Base-by-base conservation (phyloP, 64 coral and sea anemone species). In the Montipora foliosa region DNA sequence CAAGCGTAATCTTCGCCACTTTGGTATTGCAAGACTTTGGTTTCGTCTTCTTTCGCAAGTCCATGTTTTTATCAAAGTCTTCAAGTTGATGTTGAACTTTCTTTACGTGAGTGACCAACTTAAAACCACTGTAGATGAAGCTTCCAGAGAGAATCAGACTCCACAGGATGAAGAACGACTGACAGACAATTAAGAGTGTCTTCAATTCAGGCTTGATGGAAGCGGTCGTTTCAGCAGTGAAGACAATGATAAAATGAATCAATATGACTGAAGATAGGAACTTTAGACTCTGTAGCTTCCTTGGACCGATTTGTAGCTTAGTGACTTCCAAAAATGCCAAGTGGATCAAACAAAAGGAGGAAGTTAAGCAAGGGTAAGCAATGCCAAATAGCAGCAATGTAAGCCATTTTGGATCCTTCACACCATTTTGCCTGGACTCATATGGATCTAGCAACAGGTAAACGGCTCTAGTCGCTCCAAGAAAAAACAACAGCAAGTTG, bases 111-210 rank as follows among this genome's bases (percentile, higher is more conserved):
- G 44, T 55, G 47, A 95, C 68, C 19, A 95, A 55, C 52, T 90
- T 90, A 2, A 88, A 81, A 64, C 93, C 93, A 14, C 93, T 95
- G 80, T 95, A 95, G 16, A 95, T 73, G 80, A 95, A 95, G 20
- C 87, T 82, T 15, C 57, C 47, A 9, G 87, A 95, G 9, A 89
- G 68, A 14, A 90, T 3, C 58, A 95, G 47, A 3, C 93, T 88
- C 93, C 93, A 95, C 20, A 90, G 6, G 53, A 95, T 95, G 73
- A 95, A 95, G 49, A 95, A 90, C 1, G 80, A 95, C 61, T 94
- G 93, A 21, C 93, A 94, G 14, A 84, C 93, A 59, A 90, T 78
- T 12, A 94, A 53, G 19, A 94, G 79, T 8, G 44, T 14, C 15
- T 82, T 74, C 74, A 74, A 20, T 11, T 81, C 88, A 15, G 93